These are phyloP conservation scores for Baryphthengus martii DNA, from an alignment of 2,113 vertebrate species.

Conservation along the genomic window DNA sequence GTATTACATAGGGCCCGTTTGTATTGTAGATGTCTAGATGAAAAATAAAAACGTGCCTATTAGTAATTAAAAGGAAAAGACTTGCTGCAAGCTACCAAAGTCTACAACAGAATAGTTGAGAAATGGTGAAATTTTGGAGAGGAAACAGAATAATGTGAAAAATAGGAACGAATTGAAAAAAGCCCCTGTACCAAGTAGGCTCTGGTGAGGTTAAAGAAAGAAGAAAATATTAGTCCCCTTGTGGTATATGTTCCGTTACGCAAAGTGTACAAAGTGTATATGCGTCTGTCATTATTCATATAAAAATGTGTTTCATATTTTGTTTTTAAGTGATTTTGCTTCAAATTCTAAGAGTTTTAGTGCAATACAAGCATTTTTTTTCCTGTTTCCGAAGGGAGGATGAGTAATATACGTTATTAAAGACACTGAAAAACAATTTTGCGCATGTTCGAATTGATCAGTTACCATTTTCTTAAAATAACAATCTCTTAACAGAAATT, in stretches of 20 bases:
- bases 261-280: background rate
- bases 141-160: background rate
- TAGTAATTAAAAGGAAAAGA: background rate
- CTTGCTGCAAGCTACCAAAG: background rate
- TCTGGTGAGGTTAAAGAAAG: background rate
- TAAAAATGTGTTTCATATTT: background rate
- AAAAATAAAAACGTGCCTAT: background rate
- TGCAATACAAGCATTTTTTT: background rate
- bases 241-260: background rate
- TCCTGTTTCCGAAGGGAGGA: background rate
- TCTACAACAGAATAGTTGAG: background rate
- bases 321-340: background rate
- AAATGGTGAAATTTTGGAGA: background rate
- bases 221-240: background rate
- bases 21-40: background rate
- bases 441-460: background rate
- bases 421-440: background rate
- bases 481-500: background rate
- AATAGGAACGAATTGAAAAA: background rate
- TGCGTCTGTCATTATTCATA: background rate
- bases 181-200: background rate
- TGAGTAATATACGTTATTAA: background rate
- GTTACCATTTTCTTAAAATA: constrained; percentile 26
- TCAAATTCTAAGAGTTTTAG: background rate
- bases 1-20: background rate